Percentiles rank a stretch among this genome's conserved stretches.
phyloP scores from a whole-genome alignment of 2,113 vertebrate genomes.

The Sorex araneus region DNA sequence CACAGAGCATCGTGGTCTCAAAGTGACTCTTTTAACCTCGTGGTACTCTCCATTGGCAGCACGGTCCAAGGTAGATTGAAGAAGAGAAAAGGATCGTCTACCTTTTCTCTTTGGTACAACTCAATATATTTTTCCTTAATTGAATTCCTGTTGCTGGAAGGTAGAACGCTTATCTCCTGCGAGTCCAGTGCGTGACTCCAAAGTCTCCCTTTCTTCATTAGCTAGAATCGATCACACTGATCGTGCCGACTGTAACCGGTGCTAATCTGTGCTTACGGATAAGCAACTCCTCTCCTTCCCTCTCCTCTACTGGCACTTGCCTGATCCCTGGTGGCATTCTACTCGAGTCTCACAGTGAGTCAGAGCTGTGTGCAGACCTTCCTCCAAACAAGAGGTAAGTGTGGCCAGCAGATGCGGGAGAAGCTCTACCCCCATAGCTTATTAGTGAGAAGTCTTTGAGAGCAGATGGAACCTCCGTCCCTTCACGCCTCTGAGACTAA shows the following conservation, averaged over 20 bases:
- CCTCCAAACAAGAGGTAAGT: neutral
- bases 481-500: neutral
- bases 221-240: accelerated
- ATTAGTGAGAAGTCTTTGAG: neutral
- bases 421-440: no score
- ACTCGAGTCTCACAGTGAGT: neutral
- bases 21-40: no score
- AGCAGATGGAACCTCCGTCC: neutral
- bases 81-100: neutral
- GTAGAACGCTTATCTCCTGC: neutral
- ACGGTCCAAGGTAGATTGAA: neutral
- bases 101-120: neutral
- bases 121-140: neutral
- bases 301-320: no score
- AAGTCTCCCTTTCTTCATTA: neutral
- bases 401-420: neutral
- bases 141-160: neutral
- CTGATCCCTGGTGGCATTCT: neutral
- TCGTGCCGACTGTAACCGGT: neutral
- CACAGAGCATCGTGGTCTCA: no score
- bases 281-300: accelerated
- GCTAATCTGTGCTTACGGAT: neutral
- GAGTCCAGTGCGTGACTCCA: neutral
- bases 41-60: neutral
- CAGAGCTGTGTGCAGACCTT: neutral